A percentile compares a stretch with the other conserved stretches of the same genome.
phyloP scores from a whole-genome alignment of 2,113 vertebrate genomes.

The Gallinago undulata region DNA sequence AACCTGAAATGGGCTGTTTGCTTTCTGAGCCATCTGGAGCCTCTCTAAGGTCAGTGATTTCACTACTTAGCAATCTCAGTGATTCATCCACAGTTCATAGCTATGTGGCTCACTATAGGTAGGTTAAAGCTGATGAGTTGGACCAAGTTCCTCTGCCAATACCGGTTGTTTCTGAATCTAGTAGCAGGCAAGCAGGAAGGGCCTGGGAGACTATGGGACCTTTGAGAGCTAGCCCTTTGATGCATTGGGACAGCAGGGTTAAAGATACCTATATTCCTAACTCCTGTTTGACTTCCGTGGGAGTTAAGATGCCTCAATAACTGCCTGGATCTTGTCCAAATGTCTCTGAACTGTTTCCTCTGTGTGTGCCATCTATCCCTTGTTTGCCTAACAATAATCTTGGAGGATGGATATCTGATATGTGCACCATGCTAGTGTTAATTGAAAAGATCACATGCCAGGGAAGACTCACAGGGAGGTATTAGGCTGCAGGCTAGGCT shows the following conservation, averaged over 20 bases:
- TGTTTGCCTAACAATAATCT: background rate
- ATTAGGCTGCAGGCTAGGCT: background rate
- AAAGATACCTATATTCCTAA: background rate
- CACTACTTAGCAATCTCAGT: constrained; percentile 3
- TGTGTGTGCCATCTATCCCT: background rate
- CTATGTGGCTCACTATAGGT: background rate
- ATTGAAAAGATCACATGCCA: background rate
- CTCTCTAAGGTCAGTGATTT: constrained; percentile 2
- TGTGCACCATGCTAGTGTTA: background rate
- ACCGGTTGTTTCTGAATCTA: background rate
- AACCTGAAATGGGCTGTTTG: background rate
- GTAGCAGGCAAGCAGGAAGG: background rate
- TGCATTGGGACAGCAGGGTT: background rate
- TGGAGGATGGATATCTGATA: background rate
- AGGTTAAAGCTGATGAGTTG: background rate
- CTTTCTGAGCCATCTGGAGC: constrained; percentile 21
- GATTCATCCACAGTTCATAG: background rate
- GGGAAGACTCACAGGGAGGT: background rate
- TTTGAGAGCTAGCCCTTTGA: background rate
- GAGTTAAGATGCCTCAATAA: background rate
- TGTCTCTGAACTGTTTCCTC: background rate
- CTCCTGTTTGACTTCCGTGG: background rate
- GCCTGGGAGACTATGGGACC: background rate
- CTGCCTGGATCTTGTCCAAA: background rate
- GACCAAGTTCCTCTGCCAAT: background rate